Evolutionary conservation across 2,113 vertebrate genomes (phyloP), one percentile per base, ranked within the genome.

Genomic region (Barbus barbus): DNA sequence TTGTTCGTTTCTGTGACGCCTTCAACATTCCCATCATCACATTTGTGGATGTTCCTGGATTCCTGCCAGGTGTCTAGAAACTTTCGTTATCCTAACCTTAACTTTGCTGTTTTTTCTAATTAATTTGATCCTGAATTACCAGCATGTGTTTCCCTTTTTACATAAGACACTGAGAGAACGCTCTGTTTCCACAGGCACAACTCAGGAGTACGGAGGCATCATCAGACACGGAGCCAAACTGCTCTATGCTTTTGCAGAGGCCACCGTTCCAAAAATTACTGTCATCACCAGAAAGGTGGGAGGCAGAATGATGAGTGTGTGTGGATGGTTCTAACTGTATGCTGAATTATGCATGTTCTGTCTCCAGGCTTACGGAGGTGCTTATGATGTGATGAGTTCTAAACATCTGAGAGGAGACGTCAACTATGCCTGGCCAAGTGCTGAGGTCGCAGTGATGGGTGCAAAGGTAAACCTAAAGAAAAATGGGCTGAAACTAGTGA

Each of bases 341-440:
- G 24, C 44, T 41, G 22, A 74, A 80, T 28, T n/a, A 14, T 87
- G 8, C 85, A 9, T 87, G 1, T 69, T 28, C 86, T 72, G 56
- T 1, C 78, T 31, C 0, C 91, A 99, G 98, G 98, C 98, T 20
- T 99, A 99, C 0, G 98, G 98, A 2, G 98, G 98, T 16, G 98
- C 98, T 48, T 99, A 99, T 0, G 98, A 99, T 0, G 98, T 99
- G 89, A 99, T 99, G 98, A 99, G 98, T 87, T 99, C 98, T 73
- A 99, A 99, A 89, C 98, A 99, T 82, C 90, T 99, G 82, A 91
- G 97, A 89, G 97, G 98, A 80, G 98, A 99, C 0, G 92, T 95
- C 24, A 99, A 99, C 86, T 99, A 99, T 0, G 98, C 98, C 81
- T 99, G 98, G 98, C 98, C 98, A 9, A 94, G 96, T 0, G 98